A percentile compares a stretch with the other conserved stretches of the same genome.
Evolutionary conservation across 2,888 invertebrate species (phyloP).

Genomic region (Plagodis dolabraria): DNA sequence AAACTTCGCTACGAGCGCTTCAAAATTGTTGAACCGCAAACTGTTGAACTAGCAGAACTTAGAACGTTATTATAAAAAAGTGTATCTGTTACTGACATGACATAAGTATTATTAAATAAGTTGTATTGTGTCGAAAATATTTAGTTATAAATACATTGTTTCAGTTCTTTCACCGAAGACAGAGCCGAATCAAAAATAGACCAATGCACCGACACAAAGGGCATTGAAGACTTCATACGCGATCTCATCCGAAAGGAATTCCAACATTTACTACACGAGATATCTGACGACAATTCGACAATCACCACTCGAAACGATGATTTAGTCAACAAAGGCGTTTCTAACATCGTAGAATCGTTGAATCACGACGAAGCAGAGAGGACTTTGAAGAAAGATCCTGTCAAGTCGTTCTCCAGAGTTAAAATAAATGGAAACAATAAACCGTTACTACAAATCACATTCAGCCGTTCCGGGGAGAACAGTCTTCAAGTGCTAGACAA

Average conservation of each 20-base stretch:
- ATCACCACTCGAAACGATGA: constrained; percentile 55
- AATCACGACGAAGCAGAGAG: constrained; percentile 48
- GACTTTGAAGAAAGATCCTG: constrained; percentile 48
- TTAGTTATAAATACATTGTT: constrained; percentile 20
- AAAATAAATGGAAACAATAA: constrained; percentile 79
- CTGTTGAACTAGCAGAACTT: too few relatives aligned
- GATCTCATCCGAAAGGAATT: constrained; percentile 74
- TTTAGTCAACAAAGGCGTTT: constrained; percentile 63
- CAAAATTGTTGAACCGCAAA: too few relatives aligned
- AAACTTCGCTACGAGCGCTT: too few relatives aligned
- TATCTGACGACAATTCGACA: constrained; percentile 56
- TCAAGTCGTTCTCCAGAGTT: constrained; percentile 69
- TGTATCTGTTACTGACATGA: too few relatives aligned
- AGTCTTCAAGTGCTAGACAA: constrained; percentile 73
- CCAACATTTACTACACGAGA: constrained; percentile 64
- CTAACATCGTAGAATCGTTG: constrained; percentile 66
- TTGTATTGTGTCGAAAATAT: background rate
- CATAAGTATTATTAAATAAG: too few relatives aligned
- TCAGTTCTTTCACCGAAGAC: constrained; percentile 43
- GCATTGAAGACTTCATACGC: constrained; percentile 74
- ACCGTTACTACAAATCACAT: constrained; percentile 73
- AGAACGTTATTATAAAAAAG: too few relatives aligned
- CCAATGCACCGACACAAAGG: constrained; percentile 71
- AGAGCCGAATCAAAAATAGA: constrained; percentile 57
- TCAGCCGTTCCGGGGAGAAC: constrained; percentile 69